A percentile compares a stretch with the other conserved stretches of the same genome.
Evolutionary conservation across 2,888 invertebrate genomes (phyloP).

Genomic region (Rhorus exstirpatorius): DNA sequence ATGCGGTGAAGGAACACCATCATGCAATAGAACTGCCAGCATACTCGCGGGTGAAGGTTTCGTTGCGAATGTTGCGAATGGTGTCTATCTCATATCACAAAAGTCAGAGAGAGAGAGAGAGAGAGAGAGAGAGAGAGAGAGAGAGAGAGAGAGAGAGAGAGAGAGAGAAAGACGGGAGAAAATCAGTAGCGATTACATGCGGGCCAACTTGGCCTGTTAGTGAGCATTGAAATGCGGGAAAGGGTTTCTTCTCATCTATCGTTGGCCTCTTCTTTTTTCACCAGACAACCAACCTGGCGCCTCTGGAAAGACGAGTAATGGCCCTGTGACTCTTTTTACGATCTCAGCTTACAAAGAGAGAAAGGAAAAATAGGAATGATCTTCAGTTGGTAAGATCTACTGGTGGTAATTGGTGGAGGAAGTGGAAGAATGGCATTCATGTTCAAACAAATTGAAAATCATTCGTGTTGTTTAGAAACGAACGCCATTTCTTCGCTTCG

Average conservation of each 20-base stretch:
- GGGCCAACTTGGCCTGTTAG: constrained; percentile 27
- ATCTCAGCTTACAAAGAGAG: not conserved
- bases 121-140: not conserved
- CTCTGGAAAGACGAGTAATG: constrained; percentile 7
- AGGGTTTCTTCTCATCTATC: constrained; percentile 22
- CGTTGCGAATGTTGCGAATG: constrained; percentile 17
- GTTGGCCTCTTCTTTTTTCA: not conserved
- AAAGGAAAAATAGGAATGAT: not conserved
- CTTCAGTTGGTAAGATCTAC: not conserved
- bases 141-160: not conserved
- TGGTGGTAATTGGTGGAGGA: not conserved
- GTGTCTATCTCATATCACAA: constrained; percentile 5
- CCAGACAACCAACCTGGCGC: constrained; percentile 9
- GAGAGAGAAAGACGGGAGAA: constrained; percentile 27
- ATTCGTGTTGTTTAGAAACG: no score
- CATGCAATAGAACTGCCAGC: constrained; percentile 30
- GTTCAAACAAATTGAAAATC: no score
- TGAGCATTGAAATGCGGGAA: constrained; percentile 24
- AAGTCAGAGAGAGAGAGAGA: not conserved
- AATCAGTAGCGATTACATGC: constrained; percentile 57
- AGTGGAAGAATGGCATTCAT: not conserved
- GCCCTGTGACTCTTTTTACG: not conserved
- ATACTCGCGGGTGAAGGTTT: constrained; percentile 8
- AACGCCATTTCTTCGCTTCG: no score
- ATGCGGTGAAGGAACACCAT: constrained; percentile 54